Evolutionary conservation across 1,140 invertebrate genomes (phyloP).

Genomic region (Ceratina japonica): DNA sequence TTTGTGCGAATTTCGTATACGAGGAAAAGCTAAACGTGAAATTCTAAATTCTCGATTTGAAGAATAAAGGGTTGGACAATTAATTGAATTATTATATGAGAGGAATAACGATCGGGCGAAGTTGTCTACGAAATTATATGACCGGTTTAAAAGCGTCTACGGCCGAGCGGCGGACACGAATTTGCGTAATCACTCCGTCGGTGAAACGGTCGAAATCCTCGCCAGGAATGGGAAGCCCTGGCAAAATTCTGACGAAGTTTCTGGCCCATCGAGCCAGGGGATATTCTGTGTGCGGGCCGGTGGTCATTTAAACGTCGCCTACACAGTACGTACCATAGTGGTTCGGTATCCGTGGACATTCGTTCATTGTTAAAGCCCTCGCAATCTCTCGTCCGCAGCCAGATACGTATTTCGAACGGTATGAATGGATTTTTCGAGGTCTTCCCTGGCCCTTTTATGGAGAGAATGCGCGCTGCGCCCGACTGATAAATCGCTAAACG

Average conservation of each 20-base stretch:
- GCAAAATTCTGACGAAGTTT: constrained; percentile 43
- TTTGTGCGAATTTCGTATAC: too few relatives aligned
- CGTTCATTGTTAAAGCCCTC: constrained; percentile 44
- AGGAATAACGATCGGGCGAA: too few relatives aligned
- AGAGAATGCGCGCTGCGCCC: constrained; percentile 1
- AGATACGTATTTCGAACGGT: constrained; percentile 29
- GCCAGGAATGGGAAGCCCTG: constrained; percentile 16
- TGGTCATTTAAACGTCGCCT: constrained; percentile 38
- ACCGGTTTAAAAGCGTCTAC: background rate
- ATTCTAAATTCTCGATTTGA: too few relatives aligned
- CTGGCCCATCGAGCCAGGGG: constrained; percentile 25
- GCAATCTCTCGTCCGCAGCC: constrained; percentile 42
- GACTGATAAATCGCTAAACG: constrained; percentile 26
- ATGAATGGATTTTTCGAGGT: constrained; percentile 55
- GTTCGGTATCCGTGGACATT: constrained; percentile 7
- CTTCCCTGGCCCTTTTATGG: constrained; percentile 31
- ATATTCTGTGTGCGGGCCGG: constrained; percentile 11
- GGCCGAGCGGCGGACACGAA: background rate
- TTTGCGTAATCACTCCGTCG: background rate
- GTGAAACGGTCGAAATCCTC: background rate
- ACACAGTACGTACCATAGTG: background rate
- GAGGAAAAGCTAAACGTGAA: too few relatives aligned
- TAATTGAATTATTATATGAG: too few relatives aligned
- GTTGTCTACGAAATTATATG: too few relatives aligned
- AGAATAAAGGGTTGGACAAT: too few relatives aligned